These are phyloP conservation scores for Acheta domesticus DNA, from an alignment of 2,888 invertebrate genomes.

Conservation along the genomic window DNA sequence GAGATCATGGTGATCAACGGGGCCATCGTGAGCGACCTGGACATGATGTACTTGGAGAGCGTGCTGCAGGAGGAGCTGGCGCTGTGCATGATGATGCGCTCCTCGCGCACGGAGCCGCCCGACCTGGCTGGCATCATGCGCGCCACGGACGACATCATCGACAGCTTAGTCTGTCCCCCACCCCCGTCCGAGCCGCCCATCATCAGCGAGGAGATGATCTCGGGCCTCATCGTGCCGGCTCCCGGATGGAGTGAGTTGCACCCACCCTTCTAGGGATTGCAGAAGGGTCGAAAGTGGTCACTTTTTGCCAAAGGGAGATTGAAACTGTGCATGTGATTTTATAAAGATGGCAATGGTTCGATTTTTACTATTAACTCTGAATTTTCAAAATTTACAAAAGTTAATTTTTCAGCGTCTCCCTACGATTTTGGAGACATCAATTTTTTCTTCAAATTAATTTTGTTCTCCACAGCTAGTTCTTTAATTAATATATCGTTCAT, in stretches of 20 bases:
- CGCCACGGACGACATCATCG: conserved; percentile 93
- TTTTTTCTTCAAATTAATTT: no score
- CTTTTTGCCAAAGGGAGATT: no score
- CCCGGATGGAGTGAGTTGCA: conserved; percentile 85
- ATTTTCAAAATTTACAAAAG: no score
- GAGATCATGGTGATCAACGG: conserved; percentile 99
- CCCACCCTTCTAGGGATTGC: not conserved
- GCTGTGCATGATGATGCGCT: conserved; percentile 94
- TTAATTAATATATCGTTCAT: no score
- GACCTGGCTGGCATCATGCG: conserved; percentile 54
- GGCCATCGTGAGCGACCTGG: conserved; percentile 94
- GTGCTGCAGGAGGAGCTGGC: conserved; percentile 91
- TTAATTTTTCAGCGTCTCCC: no score
- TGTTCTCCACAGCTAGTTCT: no score
- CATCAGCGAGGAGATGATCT: conserved; percentile 94
- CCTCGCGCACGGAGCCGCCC: conserved; percentile 58
- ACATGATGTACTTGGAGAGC: conserved; percentile 99
- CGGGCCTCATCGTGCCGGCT: conserved; percentile 92
- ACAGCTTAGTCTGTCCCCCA: conserved; percentile 92
- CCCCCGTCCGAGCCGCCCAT: conserved; percentile 91
- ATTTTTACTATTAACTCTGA: no score
- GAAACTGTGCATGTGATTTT: no score
- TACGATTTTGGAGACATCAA: no score
- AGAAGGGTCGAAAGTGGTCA: no score
- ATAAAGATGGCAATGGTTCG: no score